A percentile compares a stretch with the other conserved stretches of the same genome.
Conservation (phyloP, 2,113 vertebrate genomes). For the Donacobius atricapilla region DNA sequence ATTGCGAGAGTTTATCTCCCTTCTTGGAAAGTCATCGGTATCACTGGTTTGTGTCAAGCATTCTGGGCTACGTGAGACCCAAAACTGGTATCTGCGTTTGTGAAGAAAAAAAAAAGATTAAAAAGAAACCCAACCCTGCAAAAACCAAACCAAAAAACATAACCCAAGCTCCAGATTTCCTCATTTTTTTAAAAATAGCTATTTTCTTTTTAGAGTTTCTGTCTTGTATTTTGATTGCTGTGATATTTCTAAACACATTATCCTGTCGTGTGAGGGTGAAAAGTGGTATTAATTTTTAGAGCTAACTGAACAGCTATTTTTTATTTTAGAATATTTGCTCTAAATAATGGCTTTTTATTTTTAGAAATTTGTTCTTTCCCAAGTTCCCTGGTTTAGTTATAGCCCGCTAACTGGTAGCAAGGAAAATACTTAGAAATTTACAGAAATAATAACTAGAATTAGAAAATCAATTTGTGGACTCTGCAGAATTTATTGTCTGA, state of each 20-base stretch:
- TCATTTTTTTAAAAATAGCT: rapidly evolving
- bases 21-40: background rate
- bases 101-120: rapidly evolving
- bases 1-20: background rate
- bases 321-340: background rate
- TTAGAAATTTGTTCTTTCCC: background rate
- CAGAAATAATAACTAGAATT: background rate
- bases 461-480: background rate
- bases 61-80: background rate
- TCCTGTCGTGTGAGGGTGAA: background rate
- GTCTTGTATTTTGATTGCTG: background rate
- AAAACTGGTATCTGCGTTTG: background rate
- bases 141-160: background rate
- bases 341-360: background rate
- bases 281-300: background rate
- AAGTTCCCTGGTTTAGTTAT: background rate
- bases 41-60: background rate
- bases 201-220: background rate
- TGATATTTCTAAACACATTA: background rate
- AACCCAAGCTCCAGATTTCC: background rate
- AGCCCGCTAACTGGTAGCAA: background rate
- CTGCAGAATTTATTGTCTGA: background rate
- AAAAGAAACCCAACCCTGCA: background rate
- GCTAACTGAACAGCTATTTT: background rate
- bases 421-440: background rate